phyloP scores from a whole-genome alignment of 2,113 vertebrate genomes.

The Triplophysa rosa region DNA sequence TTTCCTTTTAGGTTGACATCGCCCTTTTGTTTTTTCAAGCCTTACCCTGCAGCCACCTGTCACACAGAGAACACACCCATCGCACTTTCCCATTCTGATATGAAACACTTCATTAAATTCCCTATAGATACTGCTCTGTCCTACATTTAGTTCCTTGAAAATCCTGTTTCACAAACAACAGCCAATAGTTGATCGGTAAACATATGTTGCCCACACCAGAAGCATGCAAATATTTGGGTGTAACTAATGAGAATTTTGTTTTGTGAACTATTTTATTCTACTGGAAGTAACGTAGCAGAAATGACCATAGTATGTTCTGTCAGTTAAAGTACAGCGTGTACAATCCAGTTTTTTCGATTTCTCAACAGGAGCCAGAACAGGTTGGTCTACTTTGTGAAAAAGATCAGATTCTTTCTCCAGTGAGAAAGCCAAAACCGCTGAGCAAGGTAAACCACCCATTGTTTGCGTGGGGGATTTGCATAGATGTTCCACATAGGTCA shows the following conservation, averaged over 20 bases:
- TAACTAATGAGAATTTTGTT: not conserved
- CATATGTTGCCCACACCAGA: not conserved
- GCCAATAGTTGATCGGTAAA: not conserved
- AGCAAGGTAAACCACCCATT: slow-evolving; percentile 11
- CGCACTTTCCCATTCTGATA: too few relatives aligned
- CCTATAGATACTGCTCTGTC: not conserved
- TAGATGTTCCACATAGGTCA: slow-evolving; percentile 24
- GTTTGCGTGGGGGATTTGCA: slow-evolving; percentile 23
- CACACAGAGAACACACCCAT: too few relatives aligned
- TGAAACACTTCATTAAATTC: not conserved
- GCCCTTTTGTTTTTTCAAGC: too few relatives aligned
- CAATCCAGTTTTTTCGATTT: slow-evolving; percentile 3
- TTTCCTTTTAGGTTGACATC: too few relatives aligned
- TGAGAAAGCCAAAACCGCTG: slow-evolving; percentile 25
- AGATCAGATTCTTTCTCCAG: not conserved
- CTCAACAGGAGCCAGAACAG: slow-evolving; percentile 11
- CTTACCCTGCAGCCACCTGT: too few relatives aligned
- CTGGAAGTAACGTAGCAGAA: not conserved
- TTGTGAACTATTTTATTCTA: not conserved
- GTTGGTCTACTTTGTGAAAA: not conserved
- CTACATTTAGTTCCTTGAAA: not conserved
- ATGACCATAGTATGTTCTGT: not conserved
- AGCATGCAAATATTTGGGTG: not conserved
- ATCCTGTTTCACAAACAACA: not conserved
- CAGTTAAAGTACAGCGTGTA: slow-evolving; percentile 1